Base-by-base conservation (phyloP, 2,888 invertebrate genomes). In the Drosophila leonis region DNA sequence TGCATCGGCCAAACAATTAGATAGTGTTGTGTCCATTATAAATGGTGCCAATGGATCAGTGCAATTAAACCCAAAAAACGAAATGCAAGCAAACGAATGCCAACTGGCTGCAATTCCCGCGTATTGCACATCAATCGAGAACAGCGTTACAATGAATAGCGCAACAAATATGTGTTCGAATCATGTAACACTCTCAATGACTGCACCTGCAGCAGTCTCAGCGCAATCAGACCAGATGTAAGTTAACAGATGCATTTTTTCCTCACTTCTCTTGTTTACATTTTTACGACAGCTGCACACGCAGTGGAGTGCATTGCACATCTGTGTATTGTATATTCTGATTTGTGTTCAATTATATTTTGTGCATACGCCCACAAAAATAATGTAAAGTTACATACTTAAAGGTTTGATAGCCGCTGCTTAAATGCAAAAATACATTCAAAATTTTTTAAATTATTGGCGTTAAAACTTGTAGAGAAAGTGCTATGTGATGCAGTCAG, bases 191-290 rank as follows among this genome's bases (percentile, higher is more conserved):
- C 48, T 29, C 29, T n/a, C 48, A 6, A 5, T 29, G 5, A 10
- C 29, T 49, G 48, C 48, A 49, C 48, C 48, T 49, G 48, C 48
- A 18, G 48, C 31, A 49, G 48, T 49, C 29, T 0, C 18, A 18
- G 12, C 48, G 48, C 48, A 49, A 31, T 31, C 48, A 18, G 31
- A 49, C 29, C 48, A 49, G 29, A 49, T 49, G 48, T 49, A 49
- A 49, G 48, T 49, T 49, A 49, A 31, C 48, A 49, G 48, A 49
- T 49, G 48, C 48, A 31, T 49, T 49, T 18, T 18, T 31, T 49
- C 29, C 12, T 18, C 31, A 9, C 31, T 20, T 18, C 31, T n/a
- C 49, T 31, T 33, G 33, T 33, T 49, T 49, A 37, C 20, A 52
- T 52, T 18, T 12, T 31, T 18, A 31, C 48, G 6, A 18, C 24